Evolutionary conservation across 2,888 invertebrate genomes (phyloP), one percentile per base, ranked within the genome.

Genomic region (Prosopocoilus inquinatus): DNA sequence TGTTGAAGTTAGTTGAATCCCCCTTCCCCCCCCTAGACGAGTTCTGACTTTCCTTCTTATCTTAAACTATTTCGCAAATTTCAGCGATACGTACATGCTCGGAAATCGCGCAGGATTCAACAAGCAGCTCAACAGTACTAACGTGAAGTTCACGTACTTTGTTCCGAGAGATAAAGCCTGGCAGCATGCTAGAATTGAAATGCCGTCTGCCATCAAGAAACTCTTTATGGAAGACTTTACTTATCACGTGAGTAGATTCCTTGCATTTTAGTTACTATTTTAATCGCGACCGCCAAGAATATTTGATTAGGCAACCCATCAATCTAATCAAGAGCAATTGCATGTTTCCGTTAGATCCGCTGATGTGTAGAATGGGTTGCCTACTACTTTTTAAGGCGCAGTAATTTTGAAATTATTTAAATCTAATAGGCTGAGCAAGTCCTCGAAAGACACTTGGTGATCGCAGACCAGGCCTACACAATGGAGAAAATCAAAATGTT

Each of bases 161-260:
- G 94, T 93, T 8, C 96, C 96, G 0, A 84, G 90, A 34, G 90
- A 97, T 73, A 87, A 86, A 70, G 96, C 94, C 50, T 96, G 96
- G 96, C 81, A 85, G 47, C 85, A 87, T 67, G 87, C 90, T 64
- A 84, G 86, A 74, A 80, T 85, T 52, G 82, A 83, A 62, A 86
- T 87, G 68, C 94, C 94, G 4, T 90, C 93, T 3, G 86, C 89
- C 9, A 87, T 89, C 75, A 91, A 91, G 77, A 91, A 91, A 70
- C 80, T 95, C 43, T 91, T 91, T 71, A 89, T 88, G 85, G 83
- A 84, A 59, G 88, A 89, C 61, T 91, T 84, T 72, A 82, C 86
- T 58, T 91, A 93, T 77, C 89, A 89, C 73, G 92, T 92, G 79
- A 83, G 83, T 78, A 53, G 53, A 34, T 41, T 53, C 12, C 20